Base-by-base conservation (phyloP, 2,888 invertebrate species). In the Phalera bucephala region DNA sequence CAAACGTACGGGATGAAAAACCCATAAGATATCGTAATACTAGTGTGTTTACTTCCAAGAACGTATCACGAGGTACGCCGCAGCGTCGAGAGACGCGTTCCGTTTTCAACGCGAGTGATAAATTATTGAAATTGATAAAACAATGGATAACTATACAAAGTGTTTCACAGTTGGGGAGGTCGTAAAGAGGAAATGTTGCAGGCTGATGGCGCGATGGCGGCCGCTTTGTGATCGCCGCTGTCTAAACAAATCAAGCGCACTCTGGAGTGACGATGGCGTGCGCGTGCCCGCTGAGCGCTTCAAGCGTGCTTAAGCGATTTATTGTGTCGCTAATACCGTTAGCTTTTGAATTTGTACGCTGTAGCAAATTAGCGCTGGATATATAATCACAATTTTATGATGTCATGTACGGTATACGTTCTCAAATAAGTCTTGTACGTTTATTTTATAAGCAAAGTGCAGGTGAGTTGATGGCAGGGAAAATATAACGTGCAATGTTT, bases 61-160 rank as follows among this genome's bases (percentile, higher is more conserved):
- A 72, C 64, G 68, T 74, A 80, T 80, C 75, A 72, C 72, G 72
- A 58, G 56, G 54, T 67, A 66, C 68, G 41, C 72, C 69, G 65
- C 72, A 55, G 79, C 72, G 85, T 36, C 51, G 77, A 86, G 47
- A 67, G 87, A 86, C 57, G 79, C 69, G 76, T 79, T 81, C 74
- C 82, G 78, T 79, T 82, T 80, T 70, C 80, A 65, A 60, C 54
- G 43, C 51, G 45, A 65, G 75, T 72, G 77, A 86, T 89, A 89
- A 88, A 88, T 88, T 84, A 88, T 81, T 79, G 80, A 86, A 75
- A 88, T 88, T 88, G 87, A 89, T 89, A 87, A 79, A 85, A 88
- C 88, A 88, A 87, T 79, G 77, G 74, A 72, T 77, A 70, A 71
- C 71, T 73, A 80, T 79, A 80, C 80, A 85, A 80, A 83, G 82